Percentiles rank a stretch among this genome's conserved stretches.
phyloP scores from a whole-genome alignment of 2,797 vertebrate genomes.

The Craterocephalus amniculus region DNA sequence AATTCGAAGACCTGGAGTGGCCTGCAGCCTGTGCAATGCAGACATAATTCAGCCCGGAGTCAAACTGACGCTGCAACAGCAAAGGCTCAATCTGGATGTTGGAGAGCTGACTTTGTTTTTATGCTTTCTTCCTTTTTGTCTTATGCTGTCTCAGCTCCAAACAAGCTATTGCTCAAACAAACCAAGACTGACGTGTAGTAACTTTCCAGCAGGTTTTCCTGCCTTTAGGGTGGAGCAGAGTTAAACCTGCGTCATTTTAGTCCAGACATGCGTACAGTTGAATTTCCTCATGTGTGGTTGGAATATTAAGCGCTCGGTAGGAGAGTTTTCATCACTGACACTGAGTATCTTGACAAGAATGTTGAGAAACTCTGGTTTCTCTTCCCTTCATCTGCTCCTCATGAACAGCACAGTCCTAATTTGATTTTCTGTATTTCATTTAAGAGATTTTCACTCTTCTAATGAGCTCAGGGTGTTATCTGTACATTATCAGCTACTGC shows the following conservation, averaged over 20 bases:
- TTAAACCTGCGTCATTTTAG: conserved; percentile 14
- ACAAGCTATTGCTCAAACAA: conserved; percentile 19
- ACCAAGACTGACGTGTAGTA: conserved; percentile 19
- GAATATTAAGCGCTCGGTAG: conserved; percentile 52
- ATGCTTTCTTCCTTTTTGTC: conserved; percentile 15
- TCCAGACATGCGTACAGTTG: conserved; percentile 25
- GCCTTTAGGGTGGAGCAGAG: conserved; percentile 7
- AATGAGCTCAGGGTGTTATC: neutral
- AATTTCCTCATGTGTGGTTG: conserved; percentile 48
- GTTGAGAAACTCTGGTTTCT: conserved; percentile 25
- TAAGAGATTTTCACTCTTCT: neutral
- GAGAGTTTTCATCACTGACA: conserved; percentile 35
- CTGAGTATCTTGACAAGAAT: conserved; percentile 32
- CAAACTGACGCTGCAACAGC: neutral
- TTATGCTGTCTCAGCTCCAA: conserved; percentile 7
- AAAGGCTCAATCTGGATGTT: neutral
- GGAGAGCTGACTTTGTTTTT: conserved; percentile 15
- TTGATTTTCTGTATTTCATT: neutral
- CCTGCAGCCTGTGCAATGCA: neutral
- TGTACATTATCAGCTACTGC: neutral
- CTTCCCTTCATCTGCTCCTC: neutral
- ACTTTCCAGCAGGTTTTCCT: conserved; percentile 27
- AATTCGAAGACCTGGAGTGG: neutral
- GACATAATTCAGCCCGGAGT: conserved; percentile 3
- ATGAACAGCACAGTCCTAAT: neutral